phyloP scores from a whole-genome alignment of 2,797 vertebrate genomes.

The Sebastes alutus region DNA sequence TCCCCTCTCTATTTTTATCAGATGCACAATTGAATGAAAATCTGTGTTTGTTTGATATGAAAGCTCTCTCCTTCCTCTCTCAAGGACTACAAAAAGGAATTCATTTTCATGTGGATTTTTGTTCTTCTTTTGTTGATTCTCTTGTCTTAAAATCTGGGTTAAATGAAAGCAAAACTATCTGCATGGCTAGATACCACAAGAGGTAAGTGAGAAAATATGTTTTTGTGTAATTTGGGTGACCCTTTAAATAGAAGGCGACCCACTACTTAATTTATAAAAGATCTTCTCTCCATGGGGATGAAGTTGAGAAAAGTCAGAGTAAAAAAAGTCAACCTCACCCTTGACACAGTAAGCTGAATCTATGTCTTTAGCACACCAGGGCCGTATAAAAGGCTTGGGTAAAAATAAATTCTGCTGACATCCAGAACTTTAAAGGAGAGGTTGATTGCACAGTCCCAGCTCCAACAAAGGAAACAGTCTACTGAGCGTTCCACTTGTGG shows the following conservation, averaged over 20 bases:
- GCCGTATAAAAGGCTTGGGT: conserved; percentile 21
- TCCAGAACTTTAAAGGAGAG: conserved; percentile 33
- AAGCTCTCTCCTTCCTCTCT: not conserved
- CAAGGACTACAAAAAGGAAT: not conserved
- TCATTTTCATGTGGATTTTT: not conserved
- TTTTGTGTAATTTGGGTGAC: not conserved
- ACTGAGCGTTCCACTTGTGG: conserved; percentile 11
- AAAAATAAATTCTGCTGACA: conserved; percentile 66
- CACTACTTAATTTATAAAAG: not conserved
- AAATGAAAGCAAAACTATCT: not conserved
- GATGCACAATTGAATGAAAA: not conserved
- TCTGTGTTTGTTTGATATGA: not conserved
- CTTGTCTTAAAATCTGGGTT: not conserved
- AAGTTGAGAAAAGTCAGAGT: not conserved
- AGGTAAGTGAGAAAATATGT: not conserved
- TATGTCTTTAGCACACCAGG: conserved; percentile 6
- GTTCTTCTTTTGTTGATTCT: not conserved
- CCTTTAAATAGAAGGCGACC: not conserved
- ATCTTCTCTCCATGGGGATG: not conserved
- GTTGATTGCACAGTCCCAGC: conserved; percentile 18
- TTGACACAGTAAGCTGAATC: conserved; percentile 23
- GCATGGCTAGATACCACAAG: not conserved
- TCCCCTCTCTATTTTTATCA: not conserved
- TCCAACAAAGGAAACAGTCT: not conserved
- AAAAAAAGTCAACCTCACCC: conserved; percentile 12